Base-by-base conservation (phyloP, 2,113 vertebrate genomes). In the Eurystomus gularis region DNA sequence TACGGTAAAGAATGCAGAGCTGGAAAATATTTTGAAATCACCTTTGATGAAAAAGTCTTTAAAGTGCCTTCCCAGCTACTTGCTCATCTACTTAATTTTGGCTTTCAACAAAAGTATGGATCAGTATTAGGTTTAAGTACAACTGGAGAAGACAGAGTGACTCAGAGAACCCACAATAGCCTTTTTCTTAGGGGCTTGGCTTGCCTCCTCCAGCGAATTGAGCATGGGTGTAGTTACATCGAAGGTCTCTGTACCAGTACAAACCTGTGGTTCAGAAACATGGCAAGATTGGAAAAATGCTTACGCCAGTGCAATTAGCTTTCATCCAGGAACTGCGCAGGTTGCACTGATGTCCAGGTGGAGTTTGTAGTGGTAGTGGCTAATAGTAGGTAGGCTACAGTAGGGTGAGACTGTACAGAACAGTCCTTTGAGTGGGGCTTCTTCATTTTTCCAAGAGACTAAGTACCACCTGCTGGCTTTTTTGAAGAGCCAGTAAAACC, bases 61-160 rank as follows among this genome's bases (percentile, higher is more conserved):
- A 69, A 95, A 84, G 77, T 82, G 44, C 65, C 18, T 84, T 81
- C 70, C 40, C 66, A 82, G 57, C 35, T 77, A 62, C 92, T 69
- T 52, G 57, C 69, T 94, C 9, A 0, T 92, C 81, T 76, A 52
- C 81, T 66, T 87, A 35, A 84, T 84, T 92, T 93, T 81, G 92
- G 83, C 83, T 91, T 93, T 85, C 75, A 94, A 20, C 86, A 82
- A 13, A 80, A 76, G 44, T 94, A 85, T 96, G 96, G 94, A 89
- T 94, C 77, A 57, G 88, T 95, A 94, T 94, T 93, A 95, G 88
- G 70, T 91, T 93, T 85, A 91, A 89, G 66, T 61, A 93, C 52
- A 80, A 62, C 39, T 62, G 88, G 57, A 85, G 86, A 89, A 95
- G 70, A 83, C 81, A 28, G 1, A 3, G 62, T 94, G 92, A 91